Evolutionary conservation across 2,113 vertebrate species (phyloP).

Genomic region (Lontra canadensis): DNA sequence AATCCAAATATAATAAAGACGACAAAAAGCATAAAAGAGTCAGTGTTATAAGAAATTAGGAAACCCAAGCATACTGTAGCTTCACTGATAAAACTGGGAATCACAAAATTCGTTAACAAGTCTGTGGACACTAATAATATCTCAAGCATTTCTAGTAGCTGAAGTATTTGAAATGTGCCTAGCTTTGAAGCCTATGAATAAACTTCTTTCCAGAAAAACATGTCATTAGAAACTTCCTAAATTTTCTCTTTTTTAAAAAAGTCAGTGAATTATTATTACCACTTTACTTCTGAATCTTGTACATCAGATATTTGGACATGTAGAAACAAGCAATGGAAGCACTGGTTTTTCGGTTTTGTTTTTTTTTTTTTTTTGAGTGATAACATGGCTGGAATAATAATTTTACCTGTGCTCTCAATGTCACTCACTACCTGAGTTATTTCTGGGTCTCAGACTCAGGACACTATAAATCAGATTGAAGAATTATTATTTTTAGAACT

Average conservation of each 20-base stretch:
- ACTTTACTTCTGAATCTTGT: not conserved
- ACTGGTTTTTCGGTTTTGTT: not conserved
- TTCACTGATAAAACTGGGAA: not conserved
- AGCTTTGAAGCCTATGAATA: not conserved
- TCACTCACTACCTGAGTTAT: not conserved
- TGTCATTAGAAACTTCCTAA: not conserved
- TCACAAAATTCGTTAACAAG: not conserved
- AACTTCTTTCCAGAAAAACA: conserved; percentile 20
- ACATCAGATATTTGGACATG: not conserved
- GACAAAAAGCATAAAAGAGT: not conserved
- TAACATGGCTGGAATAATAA: not conserved
- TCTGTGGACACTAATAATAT: not conserved
- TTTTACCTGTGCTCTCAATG: not conserved
- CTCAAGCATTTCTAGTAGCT: not conserved
- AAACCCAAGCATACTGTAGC: not conserved
- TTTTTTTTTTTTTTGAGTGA: not conserved
- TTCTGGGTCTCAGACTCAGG: not conserved
- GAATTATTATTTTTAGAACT: not conserved
- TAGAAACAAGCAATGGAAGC: not conserved
- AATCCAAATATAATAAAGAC: not conserved
- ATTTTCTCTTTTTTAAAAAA: not conserved
- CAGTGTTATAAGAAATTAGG: not conserved
- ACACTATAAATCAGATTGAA: not conserved
- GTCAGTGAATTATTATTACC: not conserved
- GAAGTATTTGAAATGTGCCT: not conserved